Evolutionary conservation across 2,888 invertebrate genomes (phyloP).

Genomic region (Nomada fabriciana): DNA sequence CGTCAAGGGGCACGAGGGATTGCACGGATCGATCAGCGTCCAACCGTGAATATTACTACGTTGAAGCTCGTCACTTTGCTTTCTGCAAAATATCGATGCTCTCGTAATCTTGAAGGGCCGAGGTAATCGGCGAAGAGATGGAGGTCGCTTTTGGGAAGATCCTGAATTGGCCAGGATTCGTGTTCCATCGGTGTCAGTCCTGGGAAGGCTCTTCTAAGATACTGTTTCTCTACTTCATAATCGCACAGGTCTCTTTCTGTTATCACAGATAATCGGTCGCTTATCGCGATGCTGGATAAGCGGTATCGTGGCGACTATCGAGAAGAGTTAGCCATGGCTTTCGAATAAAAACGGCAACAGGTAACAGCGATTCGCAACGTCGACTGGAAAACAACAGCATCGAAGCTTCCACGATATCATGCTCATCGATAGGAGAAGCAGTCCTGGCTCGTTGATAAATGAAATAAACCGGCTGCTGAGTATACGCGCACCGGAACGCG

Average conservation of each 20-base stretch:
- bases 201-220: neutral
- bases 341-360: neutral
- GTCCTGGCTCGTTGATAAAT: neutral
- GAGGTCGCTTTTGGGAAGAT: neutral
- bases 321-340: neutral
- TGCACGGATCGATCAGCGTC: constrained; percentile 15
- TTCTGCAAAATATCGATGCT: neutral
- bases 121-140: neutral
- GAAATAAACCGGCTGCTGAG: neutral
- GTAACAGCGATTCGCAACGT: neutral
- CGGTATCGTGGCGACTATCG: constrained; percentile 40
- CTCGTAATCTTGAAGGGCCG: neutral
- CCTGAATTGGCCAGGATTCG: neutral
- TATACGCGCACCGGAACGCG: neutral
- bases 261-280: constrained; percentile 64
- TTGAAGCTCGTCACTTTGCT: neutral
- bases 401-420: neutral
- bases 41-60: constrained; percentile 16
- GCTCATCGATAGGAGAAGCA: neutral
- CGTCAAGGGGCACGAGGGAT: neutral
- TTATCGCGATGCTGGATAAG: constrained; percentile 69
- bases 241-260: constrained; percentile 7
- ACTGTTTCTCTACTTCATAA: constrained; percentile 7
- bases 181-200: neutral
- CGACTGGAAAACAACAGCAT: neutral